These are phyloP conservation scores for Leptinotarsa rubiginosa DNA, from an alignment of 2,888 invertebrate genomes.

Conservation along the genomic window DNA sequence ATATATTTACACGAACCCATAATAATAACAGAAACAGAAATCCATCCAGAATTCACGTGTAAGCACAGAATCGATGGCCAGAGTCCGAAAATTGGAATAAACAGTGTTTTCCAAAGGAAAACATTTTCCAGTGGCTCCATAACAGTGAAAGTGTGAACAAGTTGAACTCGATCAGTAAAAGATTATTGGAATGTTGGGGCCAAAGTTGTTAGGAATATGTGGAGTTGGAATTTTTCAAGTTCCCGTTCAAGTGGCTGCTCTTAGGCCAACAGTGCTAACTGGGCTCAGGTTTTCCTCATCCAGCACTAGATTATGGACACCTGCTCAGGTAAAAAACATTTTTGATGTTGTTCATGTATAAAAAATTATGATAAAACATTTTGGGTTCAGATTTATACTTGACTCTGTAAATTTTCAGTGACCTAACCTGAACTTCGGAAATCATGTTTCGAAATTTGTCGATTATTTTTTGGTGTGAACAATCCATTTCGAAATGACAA, in stretches of 20 bases:
- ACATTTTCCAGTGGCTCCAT: constrained; percentile 24
- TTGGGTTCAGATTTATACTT: no score
- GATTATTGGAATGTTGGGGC: constrained; percentile 16
- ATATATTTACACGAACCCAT: constrained; percentile 37
- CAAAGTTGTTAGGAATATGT: constrained; percentile 30
- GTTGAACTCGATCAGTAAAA: not conserved
- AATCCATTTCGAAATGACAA: no score
- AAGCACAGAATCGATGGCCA: constrained; percentile 14
- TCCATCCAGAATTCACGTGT: constrained; percentile 15
- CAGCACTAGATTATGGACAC: not conserved
- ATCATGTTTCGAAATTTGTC: no score
- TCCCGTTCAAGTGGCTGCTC: constrained; percentile 58
- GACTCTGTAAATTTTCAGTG: no score
- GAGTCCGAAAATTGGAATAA: constrained; percentile 21
- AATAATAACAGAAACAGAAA: constrained; percentile 29
- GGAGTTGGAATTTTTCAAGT: constrained; percentile 56
- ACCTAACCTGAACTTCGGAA: no score
- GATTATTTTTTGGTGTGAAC: no score
- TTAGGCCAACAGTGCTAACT: constrained; percentile 48
- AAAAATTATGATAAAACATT: no score
- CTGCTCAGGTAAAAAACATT: constrained; percentile 47
- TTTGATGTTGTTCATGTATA: not conserved
- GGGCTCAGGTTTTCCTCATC: constrained; percentile 52
- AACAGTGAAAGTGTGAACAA: constrained; percentile 1
- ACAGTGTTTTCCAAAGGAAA: constrained; percentile 23